Evolutionary conservation across 2,797 vertebrate genomes (phyloP), one percentile per base, ranked within the genome.

Genomic region (Trachops cirrhosus): DNA sequence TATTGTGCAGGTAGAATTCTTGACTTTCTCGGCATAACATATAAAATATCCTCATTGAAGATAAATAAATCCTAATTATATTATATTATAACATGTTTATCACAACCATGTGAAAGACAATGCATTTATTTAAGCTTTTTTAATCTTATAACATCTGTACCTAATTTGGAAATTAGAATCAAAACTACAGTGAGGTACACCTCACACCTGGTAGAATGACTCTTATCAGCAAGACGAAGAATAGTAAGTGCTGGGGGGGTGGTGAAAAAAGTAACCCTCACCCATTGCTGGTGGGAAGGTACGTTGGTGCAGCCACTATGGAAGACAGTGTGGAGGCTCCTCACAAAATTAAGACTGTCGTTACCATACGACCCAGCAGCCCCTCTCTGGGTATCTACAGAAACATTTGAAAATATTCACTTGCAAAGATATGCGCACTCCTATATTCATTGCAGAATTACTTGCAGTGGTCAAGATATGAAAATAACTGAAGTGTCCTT

Each of bases 21-120:
- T 78, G 57, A 41, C 57, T 75, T 57, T 93, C 73, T 74, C 82
- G 9, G 80, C 24, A 59, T 83, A 52, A 68, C 18, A 64, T 75
- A 79, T 83, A 74, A 64, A 85, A 73, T 3, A 24, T 4, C 82
- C 85, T 93, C 22, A 92, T 50, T 75, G 11, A 87, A 6, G 12
- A 46, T 59, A 79, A 80, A 78, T 93, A 68, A 39, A 91, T 89
- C 29, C 2, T 62, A 96, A 90, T 87, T 78, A 62, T 52, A 90
- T 87, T 74, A 62, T 67, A 37, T 94, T 64, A 46, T n/a, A 85
- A 68, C 46, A 86, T 79, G 32, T 84, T 68, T 80, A 77, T 12
- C 41, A 6, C 24, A 82, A 54, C 5, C 21, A 80, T 22, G n/a
- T 84, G 21, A 80, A 89, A 80, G 26, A 84, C 4, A 88, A 74